Base-by-base conservation (phyloP, 2,113 vertebrate genomes). In the Echinops telfairi region DNA sequence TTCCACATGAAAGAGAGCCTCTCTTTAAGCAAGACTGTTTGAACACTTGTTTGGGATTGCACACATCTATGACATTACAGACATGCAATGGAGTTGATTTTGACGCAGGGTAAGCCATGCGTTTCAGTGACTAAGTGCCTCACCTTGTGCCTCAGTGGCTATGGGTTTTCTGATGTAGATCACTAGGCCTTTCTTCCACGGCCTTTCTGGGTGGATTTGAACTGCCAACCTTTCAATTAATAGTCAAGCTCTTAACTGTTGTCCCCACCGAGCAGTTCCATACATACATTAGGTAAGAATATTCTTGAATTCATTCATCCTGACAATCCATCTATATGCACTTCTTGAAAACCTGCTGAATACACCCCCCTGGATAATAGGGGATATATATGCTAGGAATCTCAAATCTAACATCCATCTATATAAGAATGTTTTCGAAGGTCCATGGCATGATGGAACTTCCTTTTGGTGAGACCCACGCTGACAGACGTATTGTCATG, bases 401-500 rank as follows among this genome's bases (percentile, higher is more conserved):
- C 40, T 57, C 58, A 38, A 25, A 76, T 75, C 47, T 66, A 70
- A 73, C 4, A 17, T 22, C 16, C 27, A 0, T 27, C 58, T 19
- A 1, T 3, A 6, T 3, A 36, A 92, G 53, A 73, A 53, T 53
- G 83, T 10, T 1, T 64, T n/a, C 47, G 29, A 15, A 60, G 12
- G 22, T 4, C 17, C n/a, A 6, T 0, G 16, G 80, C 76, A 27
- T 0, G 2, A 23, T 64, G n/a, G 29, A 31, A 6, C 29, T 78
- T 27, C 36, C 7, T 36, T 14, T 6, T 57, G 60, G 27, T 62
- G 36, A 85, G 33, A 71, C 8, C 15, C 57, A 47, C 3, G 29
- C 1, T 19, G 40, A 62, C 2, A 0, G 25, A 53, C 47, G 10
- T 53, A 53, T 10, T 53, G 5, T 11, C 47, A 31, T 0, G 0